Conservation (phyloP, 2,113 vertebrate genomes). For the Orthonyx spaldingii region DNA sequence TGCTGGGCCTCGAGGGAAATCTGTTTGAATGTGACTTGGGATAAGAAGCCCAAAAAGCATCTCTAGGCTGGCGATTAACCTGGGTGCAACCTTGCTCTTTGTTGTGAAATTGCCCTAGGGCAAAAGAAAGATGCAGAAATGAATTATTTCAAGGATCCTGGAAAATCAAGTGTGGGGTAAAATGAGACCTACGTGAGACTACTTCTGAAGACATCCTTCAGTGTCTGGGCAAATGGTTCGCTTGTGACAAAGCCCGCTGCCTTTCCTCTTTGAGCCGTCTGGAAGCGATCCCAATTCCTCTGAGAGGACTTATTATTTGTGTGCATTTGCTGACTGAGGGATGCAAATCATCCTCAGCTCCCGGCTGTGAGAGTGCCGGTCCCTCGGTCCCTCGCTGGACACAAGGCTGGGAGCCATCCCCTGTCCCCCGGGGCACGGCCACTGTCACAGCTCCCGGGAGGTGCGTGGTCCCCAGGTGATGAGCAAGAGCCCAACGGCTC, state of each 20-base stretch:
- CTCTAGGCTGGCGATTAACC: not conserved
- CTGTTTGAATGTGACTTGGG: not conserved
- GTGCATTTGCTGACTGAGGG: not conserved
- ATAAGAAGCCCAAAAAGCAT: not conserved
- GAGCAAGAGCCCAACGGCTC: not conserved
- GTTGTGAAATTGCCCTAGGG: not conserved
- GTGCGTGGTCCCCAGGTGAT: not conserved
- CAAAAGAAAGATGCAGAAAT: not conserved
- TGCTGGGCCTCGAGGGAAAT: not conserved
- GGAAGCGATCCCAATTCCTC: not conserved
- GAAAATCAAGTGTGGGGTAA: not conserved
- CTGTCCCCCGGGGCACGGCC: accelerated
- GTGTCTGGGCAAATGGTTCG: not conserved
- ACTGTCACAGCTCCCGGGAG: not conserved
- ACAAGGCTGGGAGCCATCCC: accelerated
- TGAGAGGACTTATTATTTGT: conserved; percentile 42
- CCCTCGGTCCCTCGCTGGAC: not conserved
- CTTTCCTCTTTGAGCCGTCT: not conserved
- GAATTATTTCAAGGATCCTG: not conserved
- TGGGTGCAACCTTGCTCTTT: not conserved
- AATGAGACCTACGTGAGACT: not conserved
- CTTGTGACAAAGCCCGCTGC: not conserved
- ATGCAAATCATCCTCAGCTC: conserved; percentile 18
- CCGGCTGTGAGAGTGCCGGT: not conserved
- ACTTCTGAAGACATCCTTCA: conserved; percentile 9